phyloP scores from a whole-genome alignment of 2,888 invertebrate species.

The Hedychridium roseum region DNA sequence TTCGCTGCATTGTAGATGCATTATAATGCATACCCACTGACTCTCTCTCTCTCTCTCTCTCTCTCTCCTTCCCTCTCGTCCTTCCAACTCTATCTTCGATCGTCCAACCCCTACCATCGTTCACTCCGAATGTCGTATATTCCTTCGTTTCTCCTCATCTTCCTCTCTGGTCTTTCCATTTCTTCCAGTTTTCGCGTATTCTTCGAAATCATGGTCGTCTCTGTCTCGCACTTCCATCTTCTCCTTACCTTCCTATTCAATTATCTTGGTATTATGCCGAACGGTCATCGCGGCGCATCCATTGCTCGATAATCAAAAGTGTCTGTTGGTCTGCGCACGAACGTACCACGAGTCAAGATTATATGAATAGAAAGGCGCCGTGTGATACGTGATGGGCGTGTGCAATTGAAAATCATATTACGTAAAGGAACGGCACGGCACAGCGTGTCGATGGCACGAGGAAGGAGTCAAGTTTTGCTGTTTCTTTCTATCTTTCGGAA shows the following conservation, averaged over 20 bases:
- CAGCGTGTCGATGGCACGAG: conserved; percentile 30
- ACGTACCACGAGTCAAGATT: conserved; percentile 35
- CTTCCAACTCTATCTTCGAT: no score
- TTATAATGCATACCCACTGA: conserved; percentile 57
- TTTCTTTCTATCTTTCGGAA: no score
- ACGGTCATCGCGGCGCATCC: conserved; percentile 11
- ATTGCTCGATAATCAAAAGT: conserved; percentile 54
- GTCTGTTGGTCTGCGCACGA: conserved; percentile 27
- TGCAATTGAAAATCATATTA: conserved; percentile 55
- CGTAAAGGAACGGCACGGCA: conserved; percentile 40
- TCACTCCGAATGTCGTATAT: no score
- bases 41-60: no score
- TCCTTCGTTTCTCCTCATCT: no score
- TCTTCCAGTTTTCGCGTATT: no score
- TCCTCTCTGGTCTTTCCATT: no score
- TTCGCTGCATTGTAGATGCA: conserved; percentile 54
- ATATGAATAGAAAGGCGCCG: conserved; percentile 56
- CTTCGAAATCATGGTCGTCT: no score
- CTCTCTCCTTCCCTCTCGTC: no score
- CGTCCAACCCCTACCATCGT: no score
- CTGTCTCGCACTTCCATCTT: no score
- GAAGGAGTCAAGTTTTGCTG: conserved; percentile 42
- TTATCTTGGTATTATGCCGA: conserved; percentile 49
- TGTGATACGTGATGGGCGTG: conserved; percentile 53
- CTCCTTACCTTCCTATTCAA: no score